A percentile compares a stretch with the other conserved stretches of the same genome.
phyloP scores from a whole-genome alignment of 1,140 invertebrate species.

The Caenorhabditis brenneri region DNA sequence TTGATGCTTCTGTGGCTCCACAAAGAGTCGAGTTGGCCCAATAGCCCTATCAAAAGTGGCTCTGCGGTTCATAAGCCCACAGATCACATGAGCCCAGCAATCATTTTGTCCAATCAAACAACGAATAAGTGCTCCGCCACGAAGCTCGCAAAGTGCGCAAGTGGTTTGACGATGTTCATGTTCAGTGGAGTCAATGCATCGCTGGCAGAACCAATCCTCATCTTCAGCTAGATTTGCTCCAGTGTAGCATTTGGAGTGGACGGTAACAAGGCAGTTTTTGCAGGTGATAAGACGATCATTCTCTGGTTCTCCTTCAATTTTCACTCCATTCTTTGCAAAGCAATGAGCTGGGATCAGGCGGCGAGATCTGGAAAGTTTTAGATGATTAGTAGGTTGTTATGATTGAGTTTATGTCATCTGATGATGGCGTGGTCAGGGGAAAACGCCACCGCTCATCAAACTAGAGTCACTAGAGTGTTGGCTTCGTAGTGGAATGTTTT shows the following conservation, averaged over 20 bases:
- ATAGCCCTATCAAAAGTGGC: neutral
- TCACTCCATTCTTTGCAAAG: neutral
- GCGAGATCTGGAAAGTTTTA: conserved; percentile 15
- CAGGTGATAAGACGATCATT: conserved; percentile 43
- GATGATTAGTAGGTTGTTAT: neutral
- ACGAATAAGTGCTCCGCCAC: conserved; percentile 60
- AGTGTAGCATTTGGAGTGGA: conserved; percentile 54
- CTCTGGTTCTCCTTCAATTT: neutral
- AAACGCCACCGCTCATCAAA: no score
- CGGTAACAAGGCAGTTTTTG: conserved; percentile 51
- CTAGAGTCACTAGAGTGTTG: no score
- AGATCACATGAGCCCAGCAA: conserved; percentile 59
- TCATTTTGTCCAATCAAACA: conserved; percentile 32
- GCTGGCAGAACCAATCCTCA: conserved; percentile 51
- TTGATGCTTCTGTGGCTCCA: neutral
- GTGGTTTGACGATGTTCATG: conserved; percentile 30
- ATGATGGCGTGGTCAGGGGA: no score
- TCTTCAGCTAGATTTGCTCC: conserved; percentile 19
- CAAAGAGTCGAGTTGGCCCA: neutral
- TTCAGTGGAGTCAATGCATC: conserved; percentile 50
- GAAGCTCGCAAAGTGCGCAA: conserved; percentile 57
- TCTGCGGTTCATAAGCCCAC: conserved; percentile 57
- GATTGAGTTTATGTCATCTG: neutral
- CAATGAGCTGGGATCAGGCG: neutral
- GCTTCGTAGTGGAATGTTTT: no score